A percentile compares a stretch with the other conserved stretches of the same genome.
Evolutionary conservation across 2,113 vertebrate species (phyloP).

Genomic region (Cololabis saira): DNA sequence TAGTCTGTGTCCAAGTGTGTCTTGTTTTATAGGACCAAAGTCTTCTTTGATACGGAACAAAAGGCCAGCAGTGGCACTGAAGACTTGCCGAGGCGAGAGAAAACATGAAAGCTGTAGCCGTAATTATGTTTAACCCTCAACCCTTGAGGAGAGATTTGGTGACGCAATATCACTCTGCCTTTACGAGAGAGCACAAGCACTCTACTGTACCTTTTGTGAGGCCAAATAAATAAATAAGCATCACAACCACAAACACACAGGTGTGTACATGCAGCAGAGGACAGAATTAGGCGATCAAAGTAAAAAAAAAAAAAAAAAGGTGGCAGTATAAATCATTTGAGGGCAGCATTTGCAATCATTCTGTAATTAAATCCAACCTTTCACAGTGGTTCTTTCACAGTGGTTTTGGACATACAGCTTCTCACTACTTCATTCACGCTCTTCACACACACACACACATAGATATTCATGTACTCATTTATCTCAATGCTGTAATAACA

Average conservation of each 20-base stretch:
- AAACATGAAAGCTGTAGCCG: slow-evolving; percentile 57
- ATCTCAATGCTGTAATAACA: slow-evolving; percentile 59
- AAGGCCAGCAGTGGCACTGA: slow-evolving; percentile 48
- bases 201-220: slow-evolving; percentile 15
- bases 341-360: slow-evolving; percentile 31
- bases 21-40: slow-evolving; percentile 34
- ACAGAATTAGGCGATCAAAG: neutral
- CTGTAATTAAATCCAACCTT: slow-evolving; percentile 28
- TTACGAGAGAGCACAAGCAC: slow-evolving; percentile 23
- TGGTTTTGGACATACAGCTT: slow-evolving; percentile 42
- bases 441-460: slow-evolving; percentile 29
- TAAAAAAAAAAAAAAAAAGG: neutral
- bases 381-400: slow-evolving; percentile 28
- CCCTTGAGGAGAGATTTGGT: slow-evolving; percentile 53
- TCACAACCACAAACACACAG: neutral
- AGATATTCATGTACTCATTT: slow-evolving; percentile 36
- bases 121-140: slow-evolving; percentile 61
- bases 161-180: slow-evolving; percentile 53
- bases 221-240: neutral
- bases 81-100: slow-evolving; percentile 34
- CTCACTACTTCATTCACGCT: slow-evolving; percentile 16
- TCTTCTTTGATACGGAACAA: slow-evolving; percentile 58
- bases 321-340: slow-evolving; percentile 35
- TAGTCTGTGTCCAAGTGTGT: neutral
- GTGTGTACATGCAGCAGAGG: neutral